Conservation (phyloP, 1,140 invertebrate species). For the Drosophila lacertosa region DNA sequence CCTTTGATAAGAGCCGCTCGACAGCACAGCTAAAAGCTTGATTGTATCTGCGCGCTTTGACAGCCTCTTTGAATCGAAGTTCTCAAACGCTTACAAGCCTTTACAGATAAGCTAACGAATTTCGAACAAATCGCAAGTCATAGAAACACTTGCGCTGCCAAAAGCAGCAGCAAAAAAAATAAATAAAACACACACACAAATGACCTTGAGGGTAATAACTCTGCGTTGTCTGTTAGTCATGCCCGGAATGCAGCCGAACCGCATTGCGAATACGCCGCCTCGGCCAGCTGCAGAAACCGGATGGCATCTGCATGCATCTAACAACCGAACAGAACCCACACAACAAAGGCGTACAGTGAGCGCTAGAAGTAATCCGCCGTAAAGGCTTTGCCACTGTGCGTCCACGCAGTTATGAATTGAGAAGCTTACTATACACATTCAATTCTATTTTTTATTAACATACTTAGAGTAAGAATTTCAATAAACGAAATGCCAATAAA, state of each 20-base stretch:
- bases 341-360: background rate
- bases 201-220: conserved; percentile 81
- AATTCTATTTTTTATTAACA: conserved; percentile 30
- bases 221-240: conserved; percentile 65
- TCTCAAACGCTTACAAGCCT: conserved; percentile 7
- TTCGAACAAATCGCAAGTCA: conserved; percentile 55
- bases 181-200: too few species aligned
- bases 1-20: conserved; percentile 28
- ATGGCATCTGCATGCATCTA: conserved; percentile 67
- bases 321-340: conserved; percentile 26
- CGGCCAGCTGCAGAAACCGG: conserved; percentile 63
- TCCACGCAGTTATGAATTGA: conserved; percentile 20
- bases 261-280: conserved; percentile 57
- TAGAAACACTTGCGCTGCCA: conserved; percentile 31
- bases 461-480: conserved; percentile 34
- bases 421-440: conserved; percentile 3
- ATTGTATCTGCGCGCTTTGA: conserved; percentile 11
- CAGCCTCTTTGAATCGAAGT: conserved; percentile 13
- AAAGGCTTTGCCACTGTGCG: background rate
- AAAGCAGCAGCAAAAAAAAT: too few species aligned
- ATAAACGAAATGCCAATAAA: conserved; percentile 42
- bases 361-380: conserved; percentile 13
- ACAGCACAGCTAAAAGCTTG: conserved; percentile 9
- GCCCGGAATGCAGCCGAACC: conserved; percentile 72
- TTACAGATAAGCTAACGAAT: conserved; percentile 18